Evolutionary conservation across 2,113 vertebrate genomes (phyloP).

Genomic region (Paradoxurus hermaphroditus): DNA sequence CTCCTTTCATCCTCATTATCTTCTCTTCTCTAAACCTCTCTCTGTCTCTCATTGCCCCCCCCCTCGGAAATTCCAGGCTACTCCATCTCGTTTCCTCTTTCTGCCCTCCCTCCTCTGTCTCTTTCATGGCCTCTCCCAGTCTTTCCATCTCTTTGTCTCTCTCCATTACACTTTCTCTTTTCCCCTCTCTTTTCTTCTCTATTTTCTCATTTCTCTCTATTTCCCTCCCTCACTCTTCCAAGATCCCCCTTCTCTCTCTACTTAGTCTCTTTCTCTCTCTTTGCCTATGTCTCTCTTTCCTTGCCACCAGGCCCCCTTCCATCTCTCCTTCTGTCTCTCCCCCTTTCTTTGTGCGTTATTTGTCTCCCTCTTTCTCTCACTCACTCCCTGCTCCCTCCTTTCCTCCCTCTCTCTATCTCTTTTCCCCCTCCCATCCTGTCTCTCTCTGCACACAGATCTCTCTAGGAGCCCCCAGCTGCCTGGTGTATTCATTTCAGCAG

Average conservation of each 20-base stretch:
- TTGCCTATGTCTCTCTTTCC: neutral
- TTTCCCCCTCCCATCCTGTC: neutral
- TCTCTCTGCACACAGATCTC: neutral
- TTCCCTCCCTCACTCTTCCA: neutral
- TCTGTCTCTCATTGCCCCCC: rapidly evolving
- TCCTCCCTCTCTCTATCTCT: neutral
- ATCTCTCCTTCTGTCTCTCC: neutral
- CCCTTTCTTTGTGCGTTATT: neutral
- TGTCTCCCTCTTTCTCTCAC: neutral
- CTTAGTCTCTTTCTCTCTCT: neutral
- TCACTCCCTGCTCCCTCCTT: neutral
- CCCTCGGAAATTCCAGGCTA: neutral
- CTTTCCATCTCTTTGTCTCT: neutral
- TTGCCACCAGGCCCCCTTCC: neutral
- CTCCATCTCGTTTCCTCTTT: neutral
- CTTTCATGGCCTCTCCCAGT: neutral
- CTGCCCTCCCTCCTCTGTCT: neutral
- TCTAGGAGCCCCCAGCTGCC: constrained; percentile 53
- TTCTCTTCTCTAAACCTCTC: neutral
- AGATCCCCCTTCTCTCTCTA: neutral
- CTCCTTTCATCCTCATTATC: neutral
- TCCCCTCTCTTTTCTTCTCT: neutral
- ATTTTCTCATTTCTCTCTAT: neutral
- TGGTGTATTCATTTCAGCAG: constrained; percentile 68
- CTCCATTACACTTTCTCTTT: neutral